phyloP scores from a whole-genome alignment of 2,797 vertebrate species.

The Remorina albescens region DNA sequence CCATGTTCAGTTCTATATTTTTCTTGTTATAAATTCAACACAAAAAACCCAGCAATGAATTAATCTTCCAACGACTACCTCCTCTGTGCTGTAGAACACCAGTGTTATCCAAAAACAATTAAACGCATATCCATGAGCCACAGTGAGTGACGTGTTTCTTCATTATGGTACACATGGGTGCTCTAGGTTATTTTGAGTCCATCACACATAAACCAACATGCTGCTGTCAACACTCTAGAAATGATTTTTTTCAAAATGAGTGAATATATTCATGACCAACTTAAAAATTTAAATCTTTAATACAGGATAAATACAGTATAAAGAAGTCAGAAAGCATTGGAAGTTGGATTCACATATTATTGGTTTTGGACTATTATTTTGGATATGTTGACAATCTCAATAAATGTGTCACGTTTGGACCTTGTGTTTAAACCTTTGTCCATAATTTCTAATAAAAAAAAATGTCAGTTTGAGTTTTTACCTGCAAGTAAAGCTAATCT shows the following conservation, averaged over 20 bases:
- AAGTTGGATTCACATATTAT: background rate
- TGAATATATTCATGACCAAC: background rate
- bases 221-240: background rate
- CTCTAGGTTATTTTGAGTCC: slow-evolving; percentile 1
- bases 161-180: background rate
- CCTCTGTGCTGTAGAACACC: background rate
- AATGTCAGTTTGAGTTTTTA: background rate
- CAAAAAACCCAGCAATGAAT: background rate
- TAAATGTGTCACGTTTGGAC: background rate
- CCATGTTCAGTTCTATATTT: background rate
- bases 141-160: background rate
- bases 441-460: background rate
- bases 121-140: background rate
- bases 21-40: background rate
- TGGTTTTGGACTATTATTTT: background rate
- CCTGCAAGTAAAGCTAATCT: background rate
- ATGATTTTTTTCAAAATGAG: background rate
- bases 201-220: background rate
- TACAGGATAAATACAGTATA: background rate
- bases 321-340: background rate
- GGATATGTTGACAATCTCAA: background rate
- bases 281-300: background rate
- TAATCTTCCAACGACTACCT: background rate
- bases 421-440: background rate
- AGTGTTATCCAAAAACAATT: background rate